Base-by-base conservation (phyloP, 2,888 invertebrate species). In the Entomobrya multifasciata region DNA sequence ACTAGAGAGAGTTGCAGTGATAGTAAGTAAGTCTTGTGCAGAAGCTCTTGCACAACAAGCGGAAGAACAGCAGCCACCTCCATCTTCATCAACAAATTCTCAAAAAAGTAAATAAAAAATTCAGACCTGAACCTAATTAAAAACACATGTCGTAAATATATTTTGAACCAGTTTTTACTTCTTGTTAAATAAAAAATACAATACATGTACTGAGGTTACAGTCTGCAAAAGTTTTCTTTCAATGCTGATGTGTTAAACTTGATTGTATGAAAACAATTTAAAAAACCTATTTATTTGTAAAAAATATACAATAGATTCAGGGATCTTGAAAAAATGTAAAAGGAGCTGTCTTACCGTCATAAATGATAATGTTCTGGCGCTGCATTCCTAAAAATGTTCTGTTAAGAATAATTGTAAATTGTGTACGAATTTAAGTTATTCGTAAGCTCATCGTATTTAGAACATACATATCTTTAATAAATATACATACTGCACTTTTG, bases 1-100 rank as follows among this genome's bases (percentile, higher is more conserved):
- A 89, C 92, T 93, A 92, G 93, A 93, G 62, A 78, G 44, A 78
- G 85, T 85, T 78, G 78, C 78, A 60, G 57, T 60, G 60, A 85
- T 85, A 78, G 85, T 85, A 36, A 78, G 78, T 78, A 85, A 78
- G 36, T 78, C 78, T 41, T 85, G 85, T 85, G 85, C 76, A 41
- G 77, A 77, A 47, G 84, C 85, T 60, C 70, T 85, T 60, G 85
- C 85, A 78, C 85, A 85, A 41, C 70, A 85, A 55, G 74, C 74
- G 74, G 27, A 74, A 22, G 74, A 82, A 76, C 55, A 84, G 78
- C 85, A 85, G 78, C 78, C 78, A 72, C 78, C 85, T 70, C 44
- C 85, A 52, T 17, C 85, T 17, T 74, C 60, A 55, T 22, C 67
- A 67, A 5, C 44, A 78, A 78, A 86, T 76, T 80, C 86, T 79